A percentile compares a stretch with the other conserved stretches of the same genome.
Evolutionary conservation across 2,888 invertebrate genomes (phyloP).

Genomic region (Cephus pulcher): DNA sequence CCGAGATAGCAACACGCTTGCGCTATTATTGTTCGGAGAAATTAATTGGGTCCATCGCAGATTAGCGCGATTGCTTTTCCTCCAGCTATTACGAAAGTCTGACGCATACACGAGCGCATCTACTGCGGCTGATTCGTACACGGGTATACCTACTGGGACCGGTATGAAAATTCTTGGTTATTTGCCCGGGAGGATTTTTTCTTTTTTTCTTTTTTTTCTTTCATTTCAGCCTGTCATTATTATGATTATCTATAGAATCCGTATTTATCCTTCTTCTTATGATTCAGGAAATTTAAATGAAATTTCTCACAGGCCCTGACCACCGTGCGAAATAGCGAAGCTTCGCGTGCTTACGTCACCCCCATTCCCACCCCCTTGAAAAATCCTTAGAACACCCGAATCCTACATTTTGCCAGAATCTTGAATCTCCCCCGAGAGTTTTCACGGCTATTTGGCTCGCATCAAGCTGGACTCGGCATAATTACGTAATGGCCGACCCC

Average conservation of each 20-base stretch:
- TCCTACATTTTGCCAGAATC: conserved; percentile 24
- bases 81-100: not conserved
- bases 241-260: too few species aligned
- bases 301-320: too few species aligned
- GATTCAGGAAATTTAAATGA: conserved; percentile 6
- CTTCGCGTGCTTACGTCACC: too few species aligned
- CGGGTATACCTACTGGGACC: too few species aligned
- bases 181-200: too few species aligned
- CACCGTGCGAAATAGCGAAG: too few species aligned
- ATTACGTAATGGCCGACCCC: conserved; percentile 48
- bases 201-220: too few species aligned
- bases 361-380: not conserved
- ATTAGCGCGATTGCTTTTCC: conserved; percentile 52
- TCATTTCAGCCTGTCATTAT: too few species aligned
- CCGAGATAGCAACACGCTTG: conserved; percentile 49
- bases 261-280: conserved; percentile 10
- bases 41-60: conserved; percentile 58
- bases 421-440: conserved; percentile 28
- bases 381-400: conserved; percentile 18
- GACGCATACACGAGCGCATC: too few species aligned
- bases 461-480: conserved; percentile 48
- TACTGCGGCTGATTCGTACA: too few species aligned
- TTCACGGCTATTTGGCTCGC: conserved; percentile 43
- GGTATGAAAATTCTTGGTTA: too few species aligned
- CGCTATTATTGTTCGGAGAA: conserved; percentile 54